phyloP scores from a whole-genome alignment of 1,140 invertebrate species.

The Platyscapa corneri region DNA sequence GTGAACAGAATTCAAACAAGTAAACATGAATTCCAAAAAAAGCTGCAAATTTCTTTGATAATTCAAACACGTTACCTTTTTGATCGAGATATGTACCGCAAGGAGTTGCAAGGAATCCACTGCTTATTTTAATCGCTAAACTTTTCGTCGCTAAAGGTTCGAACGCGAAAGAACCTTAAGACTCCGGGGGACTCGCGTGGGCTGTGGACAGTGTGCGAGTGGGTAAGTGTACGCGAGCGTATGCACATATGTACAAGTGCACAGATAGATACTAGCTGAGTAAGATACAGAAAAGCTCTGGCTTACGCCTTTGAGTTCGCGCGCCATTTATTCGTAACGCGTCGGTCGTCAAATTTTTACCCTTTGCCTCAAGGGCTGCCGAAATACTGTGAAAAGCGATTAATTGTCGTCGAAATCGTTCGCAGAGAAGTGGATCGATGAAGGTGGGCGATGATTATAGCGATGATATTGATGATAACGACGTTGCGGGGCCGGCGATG shows the following conservation, averaged over 20 bases:
- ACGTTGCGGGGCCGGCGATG: conserved; percentile 19
- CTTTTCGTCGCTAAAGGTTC: background rate
- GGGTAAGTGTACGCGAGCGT: background rate
- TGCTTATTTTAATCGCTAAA: conserved; percentile 21
- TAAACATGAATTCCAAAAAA: conserved; percentile 56
- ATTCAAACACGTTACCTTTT: conserved; percentile 52
- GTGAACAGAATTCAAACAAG: conserved; percentile 53
- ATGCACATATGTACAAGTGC: background rate
- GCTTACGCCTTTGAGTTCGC: too few relatives aligned
- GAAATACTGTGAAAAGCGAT: background rate
- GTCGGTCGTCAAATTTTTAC: too few relatives aligned
- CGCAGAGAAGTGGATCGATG: conserved; percentile 41
- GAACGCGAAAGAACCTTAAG: background rate
- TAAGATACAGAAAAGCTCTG: too few relatives aligned
- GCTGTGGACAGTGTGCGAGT: too few relatives aligned
- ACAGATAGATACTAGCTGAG: background rate
- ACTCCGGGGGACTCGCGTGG: too few relatives aligned
- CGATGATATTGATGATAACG: background rate
- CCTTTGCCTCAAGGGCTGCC: too few relatives aligned
- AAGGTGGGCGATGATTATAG: background rate
- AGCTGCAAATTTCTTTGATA: conserved; percentile 38
- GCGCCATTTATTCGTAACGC: too few relatives aligned
- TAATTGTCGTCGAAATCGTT: conserved; percentile 47
- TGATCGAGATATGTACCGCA: conserved; percentile 40
- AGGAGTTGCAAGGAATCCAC: conserved; percentile 20